Evolutionary conservation across 2,888 invertebrate species (phyloP).

Genomic region (Metellina segmentata): DNA sequence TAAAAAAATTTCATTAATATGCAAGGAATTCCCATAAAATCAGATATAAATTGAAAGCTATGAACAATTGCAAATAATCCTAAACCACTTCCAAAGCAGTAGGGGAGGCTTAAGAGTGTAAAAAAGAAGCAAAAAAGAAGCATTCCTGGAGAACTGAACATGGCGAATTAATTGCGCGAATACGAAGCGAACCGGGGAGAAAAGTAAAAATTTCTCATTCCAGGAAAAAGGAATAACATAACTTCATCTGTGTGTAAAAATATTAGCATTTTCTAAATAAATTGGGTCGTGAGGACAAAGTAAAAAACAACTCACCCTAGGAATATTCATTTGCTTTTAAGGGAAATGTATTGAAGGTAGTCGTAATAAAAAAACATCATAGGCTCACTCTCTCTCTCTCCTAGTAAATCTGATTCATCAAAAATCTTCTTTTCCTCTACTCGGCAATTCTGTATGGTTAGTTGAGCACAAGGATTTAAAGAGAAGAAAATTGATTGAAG

Average conservation of each 20-base stretch:
- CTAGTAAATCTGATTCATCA: constrained; percentile 33
- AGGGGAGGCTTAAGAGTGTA: background rate
- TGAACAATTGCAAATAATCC: background rate
- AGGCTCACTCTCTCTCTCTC: background rate
- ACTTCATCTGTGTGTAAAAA: constrained; percentile 12
- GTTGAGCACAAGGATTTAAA: constrained; percentile 58
- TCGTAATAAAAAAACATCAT: constrained; percentile 25
- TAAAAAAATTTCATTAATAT: background rate
- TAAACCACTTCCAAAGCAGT: background rate
- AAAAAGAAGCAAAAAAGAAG: background rate
- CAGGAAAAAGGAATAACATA: background rate
- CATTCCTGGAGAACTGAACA: background rate
- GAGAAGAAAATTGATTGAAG: constrained; percentile 58
- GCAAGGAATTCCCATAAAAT: background rate
- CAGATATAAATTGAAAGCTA: background rate
- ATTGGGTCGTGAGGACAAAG: background rate
- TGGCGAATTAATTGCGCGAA: constrained; percentile 19
- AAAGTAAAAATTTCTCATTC: background rate
- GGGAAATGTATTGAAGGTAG: constrained; percentile 28
- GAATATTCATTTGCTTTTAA: constrained; percentile 47
- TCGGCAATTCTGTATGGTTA: constrained; percentile 30
- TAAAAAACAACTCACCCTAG: background rate
- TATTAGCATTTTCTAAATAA: constrained; percentile 31
- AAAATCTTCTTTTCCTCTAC: constrained; percentile 32
- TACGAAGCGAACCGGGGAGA: background rate